Evolutionary conservation across 2,888 invertebrate species (phyloP), one percentile per base, ranked within the genome.

Genomic region (Podotricha telesiphe): DNA sequence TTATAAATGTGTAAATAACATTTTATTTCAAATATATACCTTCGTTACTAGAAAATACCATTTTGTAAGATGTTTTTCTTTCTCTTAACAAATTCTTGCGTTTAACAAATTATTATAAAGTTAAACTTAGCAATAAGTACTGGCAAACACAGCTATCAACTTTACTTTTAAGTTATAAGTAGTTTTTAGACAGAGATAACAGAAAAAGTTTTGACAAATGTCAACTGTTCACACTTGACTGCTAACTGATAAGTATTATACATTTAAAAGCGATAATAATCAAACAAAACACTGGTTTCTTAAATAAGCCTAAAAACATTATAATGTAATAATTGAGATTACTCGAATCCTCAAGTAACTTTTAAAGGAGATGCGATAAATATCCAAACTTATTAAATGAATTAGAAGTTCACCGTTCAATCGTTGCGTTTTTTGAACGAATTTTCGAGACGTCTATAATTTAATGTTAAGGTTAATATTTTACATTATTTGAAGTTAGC

Each of bases 221-320:
- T 42, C 58, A 58, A 58, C 42, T 58, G 42, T 42, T 22, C 15
- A 58, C n/a, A n/a, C n/a, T n/a, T n/a, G n/a, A n/a, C 20, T 42
- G 42, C 20, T 42, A 40, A 56, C 55, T 55, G 19, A 58, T 40
- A 40, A 15, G 6, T 37, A 19, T 13, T 13, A 40, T 4, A 28
- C 2, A n/a, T 22, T 45, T 42, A 47, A 20, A 47, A 22, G 42
- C 42, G 13, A 42, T 42, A 42, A 13, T 42, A 13, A 13, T 13
- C 42, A 42, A 42, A 13, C 13, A 42, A 42, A 8, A 28, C 28
- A 28, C 28, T 28, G 28, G 6, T 28, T 5, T 2, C 28, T 5
- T 37, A 37, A 51, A 22, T 51, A 22, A 20, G 2, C 22, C 51
- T 22, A 51, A 51, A 7, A 15, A 7, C 22, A 22, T 22, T 51